Evolutionary conservation across 2,113 vertebrate species (phyloP).

Genomic region (Oreochromis tanganicae): DNA sequence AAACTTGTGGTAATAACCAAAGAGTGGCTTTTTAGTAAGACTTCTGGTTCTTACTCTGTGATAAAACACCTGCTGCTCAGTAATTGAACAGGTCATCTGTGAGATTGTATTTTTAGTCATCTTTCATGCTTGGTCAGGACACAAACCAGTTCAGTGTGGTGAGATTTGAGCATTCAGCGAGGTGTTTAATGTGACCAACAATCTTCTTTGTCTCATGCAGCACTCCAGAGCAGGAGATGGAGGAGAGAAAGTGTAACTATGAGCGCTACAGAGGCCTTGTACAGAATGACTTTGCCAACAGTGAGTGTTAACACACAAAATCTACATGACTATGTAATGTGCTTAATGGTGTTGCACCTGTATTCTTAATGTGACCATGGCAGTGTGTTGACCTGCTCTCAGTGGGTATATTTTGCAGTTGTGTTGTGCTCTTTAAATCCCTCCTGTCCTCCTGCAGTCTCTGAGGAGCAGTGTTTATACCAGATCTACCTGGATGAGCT

Average conservation of each 20-base stretch:
- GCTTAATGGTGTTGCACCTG: neutral
- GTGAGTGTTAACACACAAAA: constrained; percentile 72
- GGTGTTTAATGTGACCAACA: neutral
- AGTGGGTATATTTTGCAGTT: constrained; percentile 16
- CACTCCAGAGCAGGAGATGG: constrained; percentile 83
- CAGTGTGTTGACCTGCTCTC: neutral
- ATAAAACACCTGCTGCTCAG: neutral
- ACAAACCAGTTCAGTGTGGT: neutral
- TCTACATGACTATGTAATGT: neutral
- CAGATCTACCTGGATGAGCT: constrained; percentile 95
- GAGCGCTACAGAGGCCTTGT: constrained; percentile 94
- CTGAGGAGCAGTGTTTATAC: constrained; percentile 94
- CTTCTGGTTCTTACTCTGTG: neutral
- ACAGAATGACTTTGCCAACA: constrained; percentile 95
- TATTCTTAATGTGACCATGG: neutral
- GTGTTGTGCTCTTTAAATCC: neutral
- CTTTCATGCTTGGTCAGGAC: neutral
- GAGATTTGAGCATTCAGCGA: neutral
- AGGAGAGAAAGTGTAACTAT: constrained; percentile 94
- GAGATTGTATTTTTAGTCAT: neutral
- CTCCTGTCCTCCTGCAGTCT: constrained; percentile 74
- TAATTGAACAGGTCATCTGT: neutral
- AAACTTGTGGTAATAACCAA: neutral
- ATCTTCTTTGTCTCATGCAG: constrained; percentile 36
- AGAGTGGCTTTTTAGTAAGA: neutral